Evolutionary conservation across 2,797 vertebrate genomes (phyloP).

Genomic region (Peromyscus melanophrys): DNA sequence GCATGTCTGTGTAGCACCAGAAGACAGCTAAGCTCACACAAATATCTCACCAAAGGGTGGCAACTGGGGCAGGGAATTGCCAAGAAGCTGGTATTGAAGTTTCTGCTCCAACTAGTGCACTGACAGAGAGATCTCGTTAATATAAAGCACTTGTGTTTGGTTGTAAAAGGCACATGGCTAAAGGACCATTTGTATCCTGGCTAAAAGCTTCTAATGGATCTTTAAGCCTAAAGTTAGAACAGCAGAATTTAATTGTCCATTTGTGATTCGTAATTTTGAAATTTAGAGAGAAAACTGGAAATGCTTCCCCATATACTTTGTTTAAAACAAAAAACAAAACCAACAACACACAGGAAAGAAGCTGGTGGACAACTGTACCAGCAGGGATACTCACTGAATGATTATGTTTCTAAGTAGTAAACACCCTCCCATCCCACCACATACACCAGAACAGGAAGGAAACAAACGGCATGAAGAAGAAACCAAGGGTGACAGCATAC

Average conservation of each 20-base stretch:
- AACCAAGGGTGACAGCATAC: conserved; percentile 86
- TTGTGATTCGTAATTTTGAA: conserved; percentile 65
- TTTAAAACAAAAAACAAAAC: background rate
- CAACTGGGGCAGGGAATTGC: background rate
- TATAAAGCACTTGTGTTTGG: background rate
- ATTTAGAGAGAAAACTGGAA: conserved; percentile 62
- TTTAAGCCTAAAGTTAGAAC: conserved; percentile 67
- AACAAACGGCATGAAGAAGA: background rate
- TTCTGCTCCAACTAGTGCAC: background rate
- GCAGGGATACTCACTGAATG: background rate
- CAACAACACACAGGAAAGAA: conserved; percentile 2
- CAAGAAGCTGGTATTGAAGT: background rate
- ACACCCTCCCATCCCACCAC: background rate
- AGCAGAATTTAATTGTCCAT: conserved; percentile 57
- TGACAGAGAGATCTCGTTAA: background rate
- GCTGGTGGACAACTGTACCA: background rate
- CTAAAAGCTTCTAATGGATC: conserved; percentile 66
- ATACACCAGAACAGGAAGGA: background rate
- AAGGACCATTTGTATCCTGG: conserved; percentile 30
- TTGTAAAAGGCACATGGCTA: conserved; percentile 10
- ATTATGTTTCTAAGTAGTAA: background rate
- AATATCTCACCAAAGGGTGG: background rate
- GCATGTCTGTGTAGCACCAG: background rate
- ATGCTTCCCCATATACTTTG: background rate
- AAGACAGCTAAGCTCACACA: conserved; percentile 51